Evolutionary conservation across 35 echinoderm and acorn worm genomes (phyloP), one percentile per base, ranked within the genome.

Genomic region (Ophioderma brevispina): DNA sequence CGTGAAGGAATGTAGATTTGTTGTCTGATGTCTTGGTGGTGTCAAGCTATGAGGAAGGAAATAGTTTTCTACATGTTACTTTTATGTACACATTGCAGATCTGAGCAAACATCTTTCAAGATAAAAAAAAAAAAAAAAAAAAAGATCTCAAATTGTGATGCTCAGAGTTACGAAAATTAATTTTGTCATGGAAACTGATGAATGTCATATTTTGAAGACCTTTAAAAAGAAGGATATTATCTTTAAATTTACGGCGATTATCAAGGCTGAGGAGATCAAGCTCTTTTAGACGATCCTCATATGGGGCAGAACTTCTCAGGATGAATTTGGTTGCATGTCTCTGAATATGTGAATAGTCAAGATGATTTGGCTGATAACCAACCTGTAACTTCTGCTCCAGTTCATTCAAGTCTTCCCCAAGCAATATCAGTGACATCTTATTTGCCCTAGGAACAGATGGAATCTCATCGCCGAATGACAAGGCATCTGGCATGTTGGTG

Each of bases 21-120:
- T 98, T 98, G 83, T 98, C 96, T 15, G 93, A 89, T 63, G 96
- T 98, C 70, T 98, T 98, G 32, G 96, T 98, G 17, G 96, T 98
- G 78, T 98, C 96, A 19, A 98, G 90, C 93, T 98, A 35, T 8
- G 35, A 30, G 38, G 59, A 80, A 84, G 35, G 32, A 33, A 18
- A 25, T 8, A 32, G 8, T 40, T 76, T 56, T 70, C 2, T 35
- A 40, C 31, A 38, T 77, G 23, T 38, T 21, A 28, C 78, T 76
- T 86, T 14, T 70, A 33, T 37, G 21, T 70, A 70, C 59, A 18
- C 30, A 34, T 21, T 35, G 30, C 28, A 89, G 30, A 34, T 81
- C 8, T 41, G 17, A 15, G 81, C 55, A 38, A 38, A 40, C 38
- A 35, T 13, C 15, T 21, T 87, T 10, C 19, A 34, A 79, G 36